Evolutionary conservation across 2,113 vertebrate genomes (phyloP), one percentile per base, ranked within the genome.

Genomic region (Prolemur simus): DNA sequence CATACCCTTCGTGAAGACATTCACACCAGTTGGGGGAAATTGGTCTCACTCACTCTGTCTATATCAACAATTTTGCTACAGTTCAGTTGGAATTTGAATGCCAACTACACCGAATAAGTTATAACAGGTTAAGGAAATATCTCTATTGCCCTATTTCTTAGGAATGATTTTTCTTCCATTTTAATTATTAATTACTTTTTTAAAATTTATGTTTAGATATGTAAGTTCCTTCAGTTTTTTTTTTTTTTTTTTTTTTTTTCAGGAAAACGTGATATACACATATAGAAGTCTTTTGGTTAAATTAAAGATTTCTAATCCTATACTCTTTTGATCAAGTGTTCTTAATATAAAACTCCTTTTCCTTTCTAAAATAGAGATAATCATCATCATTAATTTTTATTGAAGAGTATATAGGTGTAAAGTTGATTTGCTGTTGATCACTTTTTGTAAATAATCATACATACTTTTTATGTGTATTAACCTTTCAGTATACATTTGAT

Each of bases 21-120:
- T 89, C 83, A 76, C 37, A 93, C 54, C 94, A 94, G 83, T 87
- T 95, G 77, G 74, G 80, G 68, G 45, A 91, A 91, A 94, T 54
- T 87, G 93, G 64, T 91, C 58, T 96, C 94, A 66, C 47, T 90
- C 60, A 84, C 14, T 74, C 68, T 83, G 63, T 64, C 73, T 27
- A 8, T 64, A 58, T 85, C 39, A 91, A 91, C 78, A 91, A 47
- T 91, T 96, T 95, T 93, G 68, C n/a, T 95, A 60, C 18, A 93
- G 29, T 64, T 89, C 45, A 47, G 21, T 74, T 74, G 66, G 49
- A 91, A 77, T 93, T 76, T 84, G 56, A 95, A 95, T 87, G 64
- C 13, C 13, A 89, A 86, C 18, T 64, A 42, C 15, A 69, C 63
- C 80, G 87, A 92, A 49, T 77, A 81, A 45, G 8, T 95, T 56